A percentile compares a stretch with the other conserved stretches of the same genome.
phyloP scores from a whole-genome alignment of 2,113 vertebrate species.

The Turdus rufiventris region DNA sequence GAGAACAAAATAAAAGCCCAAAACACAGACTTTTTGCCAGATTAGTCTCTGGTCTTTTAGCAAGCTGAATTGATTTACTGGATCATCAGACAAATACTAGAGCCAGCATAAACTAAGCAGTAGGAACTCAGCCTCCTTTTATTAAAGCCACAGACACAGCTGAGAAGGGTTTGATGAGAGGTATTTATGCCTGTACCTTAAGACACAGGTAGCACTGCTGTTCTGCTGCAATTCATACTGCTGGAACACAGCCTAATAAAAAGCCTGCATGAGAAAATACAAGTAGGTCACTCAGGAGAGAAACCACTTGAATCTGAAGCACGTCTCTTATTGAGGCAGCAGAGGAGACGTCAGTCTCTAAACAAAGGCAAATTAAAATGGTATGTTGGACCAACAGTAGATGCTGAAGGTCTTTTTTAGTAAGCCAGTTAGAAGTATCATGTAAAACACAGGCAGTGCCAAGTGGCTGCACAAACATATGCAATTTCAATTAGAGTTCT shows the following conservation, averaged over 20 bases:
- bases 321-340: background rate
- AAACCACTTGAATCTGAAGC: background rate
- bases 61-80: background rate
- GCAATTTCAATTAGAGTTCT: background rate
- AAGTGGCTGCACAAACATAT: fast-evolving
- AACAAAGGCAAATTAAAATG: background rate
- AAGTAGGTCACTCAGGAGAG: background rate
- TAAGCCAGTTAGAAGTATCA: background rate
- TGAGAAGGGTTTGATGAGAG: background rate
- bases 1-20: background rate
- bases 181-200: background rate
- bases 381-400: background rate
- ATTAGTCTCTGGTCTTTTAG: background rate
- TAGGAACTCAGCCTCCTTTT: background rate
- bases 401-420: background rate
- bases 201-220: background rate
- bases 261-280: background rate
- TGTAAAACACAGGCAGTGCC: background rate
- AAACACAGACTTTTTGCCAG: background rate
- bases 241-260: background rate
- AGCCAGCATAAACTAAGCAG: background rate
- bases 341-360: background rate
- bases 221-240: background rate
- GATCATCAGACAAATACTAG: conserved; percentile 19
- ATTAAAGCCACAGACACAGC: background rate